A percentile compares a stretch with the other conserved stretches of the same genome.
These are phyloP conservation scores for Thera obeliscata DNA, from an alignment of 2,888 invertebrate species.

Conservation along the genomic window DNA sequence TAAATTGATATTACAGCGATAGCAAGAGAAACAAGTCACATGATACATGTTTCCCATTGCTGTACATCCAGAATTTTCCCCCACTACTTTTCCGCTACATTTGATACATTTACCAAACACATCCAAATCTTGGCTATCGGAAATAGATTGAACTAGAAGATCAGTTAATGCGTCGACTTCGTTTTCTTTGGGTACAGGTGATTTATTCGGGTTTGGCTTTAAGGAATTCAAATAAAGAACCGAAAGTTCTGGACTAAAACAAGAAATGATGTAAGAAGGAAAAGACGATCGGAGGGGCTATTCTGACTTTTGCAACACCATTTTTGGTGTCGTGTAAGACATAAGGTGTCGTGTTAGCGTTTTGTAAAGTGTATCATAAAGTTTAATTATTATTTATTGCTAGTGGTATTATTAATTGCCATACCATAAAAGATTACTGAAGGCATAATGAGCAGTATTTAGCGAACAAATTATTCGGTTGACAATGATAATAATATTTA, in stretches of 20 bases:
- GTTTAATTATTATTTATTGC: slow-evolving; percentile 42
- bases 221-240: too few species aligned
- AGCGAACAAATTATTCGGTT: background rate
- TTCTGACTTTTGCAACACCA: too few species aligned
- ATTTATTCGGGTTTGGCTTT: slow-evolving; percentile 59
- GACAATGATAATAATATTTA: background rate
- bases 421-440: slow-evolving; percentile 7
- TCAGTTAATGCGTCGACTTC: slow-evolving; percentile 96
- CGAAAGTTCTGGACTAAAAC: too few species aligned
- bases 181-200: slow-evolving; percentile 87
- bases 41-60: slow-evolving; percentile 99
- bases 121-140: slow-evolving; percentile 88
- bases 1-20: slow-evolving; percentile 93
- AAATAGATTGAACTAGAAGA: slow-evolving; percentile 94
- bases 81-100: slow-evolving; percentile 96
- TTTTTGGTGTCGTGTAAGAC: too few species aligned
- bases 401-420: slow-evolving; percentile 25
- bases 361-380: slow-evolving; percentile 49
- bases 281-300: too few species aligned
- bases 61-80: slow-evolving; percentile 97
- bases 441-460: background rate
- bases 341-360: too few species aligned
- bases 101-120: slow-evolving; percentile 95
- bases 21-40: slow-evolving; percentile 96
- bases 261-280: too few species aligned